Evolutionary conservation across 92 coral and sea anemone species (phyloP).

Genomic region (Epizoanthus ramosus): DNA sequence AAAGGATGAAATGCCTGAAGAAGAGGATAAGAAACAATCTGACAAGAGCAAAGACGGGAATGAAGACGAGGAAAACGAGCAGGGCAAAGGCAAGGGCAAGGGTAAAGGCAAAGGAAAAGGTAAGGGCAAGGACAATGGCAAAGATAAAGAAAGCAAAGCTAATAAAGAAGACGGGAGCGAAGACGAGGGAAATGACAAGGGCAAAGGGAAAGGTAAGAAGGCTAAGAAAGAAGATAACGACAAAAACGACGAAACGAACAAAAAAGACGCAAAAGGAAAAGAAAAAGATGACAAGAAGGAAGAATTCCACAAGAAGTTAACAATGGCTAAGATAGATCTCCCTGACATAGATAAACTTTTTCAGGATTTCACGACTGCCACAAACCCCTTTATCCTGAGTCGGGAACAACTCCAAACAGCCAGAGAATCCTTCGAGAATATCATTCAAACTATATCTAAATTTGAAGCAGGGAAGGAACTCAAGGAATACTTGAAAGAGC

Average conservation of each 20-base stretch:
- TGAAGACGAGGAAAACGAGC: too few species aligned
- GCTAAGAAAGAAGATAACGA: slow-evolving; percentile 2
- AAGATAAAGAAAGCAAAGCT: too few species aligned
- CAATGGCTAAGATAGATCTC: slow-evolving; percentile 66
- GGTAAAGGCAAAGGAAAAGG: slow-evolving; percentile 2
- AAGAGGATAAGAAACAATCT: slow-evolving; percentile 25
- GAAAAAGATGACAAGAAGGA: slow-evolving; percentile 32
- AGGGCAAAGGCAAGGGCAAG: not conserved
- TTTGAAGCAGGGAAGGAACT: slow-evolving; percentile 71
- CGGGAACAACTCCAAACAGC: slow-evolving; percentile 79
- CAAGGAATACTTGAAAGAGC: slow-evolving; percentile 72
- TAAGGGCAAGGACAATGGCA: not conserved
- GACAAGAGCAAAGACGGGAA: slow-evolving; percentile 17
- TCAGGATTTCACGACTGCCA: slow-evolving; percentile 58
- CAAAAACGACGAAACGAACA: not conserved
- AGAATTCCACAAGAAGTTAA: slow-evolving; percentile 69
- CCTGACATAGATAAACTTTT: slow-evolving; percentile 74
- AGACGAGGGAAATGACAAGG: slow-evolving; percentile 9
- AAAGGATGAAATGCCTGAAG: slow-evolving; percentile 52
- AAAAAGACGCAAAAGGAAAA: not conserved
- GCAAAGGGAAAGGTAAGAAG: not conserved
- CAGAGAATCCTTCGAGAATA: slow-evolving; percentile 68
- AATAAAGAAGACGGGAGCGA: slow-evolving; percentile 1
- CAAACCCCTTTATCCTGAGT: slow-evolving; percentile 66
- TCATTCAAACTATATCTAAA: slow-evolving; percentile 55